phyloP scores from a whole-genome alignment of 2,113 vertebrate species.

The Phalacrocorax carbo region DNA sequence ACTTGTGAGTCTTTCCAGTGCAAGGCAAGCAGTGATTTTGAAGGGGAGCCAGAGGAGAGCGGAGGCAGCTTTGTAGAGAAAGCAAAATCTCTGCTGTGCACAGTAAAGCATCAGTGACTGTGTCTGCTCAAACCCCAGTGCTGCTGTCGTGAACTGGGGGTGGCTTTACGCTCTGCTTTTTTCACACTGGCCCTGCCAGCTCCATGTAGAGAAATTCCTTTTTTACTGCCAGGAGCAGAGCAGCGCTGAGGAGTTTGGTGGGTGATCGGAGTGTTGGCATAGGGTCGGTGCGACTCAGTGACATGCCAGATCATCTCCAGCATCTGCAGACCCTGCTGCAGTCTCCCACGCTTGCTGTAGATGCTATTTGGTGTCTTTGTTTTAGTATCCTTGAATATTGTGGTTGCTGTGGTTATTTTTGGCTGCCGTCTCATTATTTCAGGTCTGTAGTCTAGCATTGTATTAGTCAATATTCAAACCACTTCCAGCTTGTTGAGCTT shows the following conservation, averaged over 20 bases:
- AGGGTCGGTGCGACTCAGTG: background rate
- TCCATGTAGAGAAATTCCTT: background rate
- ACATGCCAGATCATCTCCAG: background rate
- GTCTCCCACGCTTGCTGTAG: background rate
- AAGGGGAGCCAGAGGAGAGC: background rate
- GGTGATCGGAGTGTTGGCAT: background rate
- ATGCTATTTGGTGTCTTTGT: background rate
- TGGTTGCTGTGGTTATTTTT: background rate
- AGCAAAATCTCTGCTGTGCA: background rate
- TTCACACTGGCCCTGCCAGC: background rate
- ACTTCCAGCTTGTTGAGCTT: background rate
- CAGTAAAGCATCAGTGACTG: background rate
- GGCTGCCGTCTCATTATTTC: constrained; percentile 11
- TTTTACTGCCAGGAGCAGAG: background rate
- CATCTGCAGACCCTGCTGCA: constrained; percentile 20
- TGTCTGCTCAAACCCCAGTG: background rate
- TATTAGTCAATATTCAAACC: background rate
- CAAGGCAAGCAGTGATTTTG: background rate
- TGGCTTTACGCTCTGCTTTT: background rate
- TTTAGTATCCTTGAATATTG: background rate
- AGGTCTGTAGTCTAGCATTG: background rate
- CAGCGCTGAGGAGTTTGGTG: background rate
- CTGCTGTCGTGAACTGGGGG: background rate
- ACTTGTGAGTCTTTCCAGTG: background rate
- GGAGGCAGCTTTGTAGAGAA: background rate